Evolutionary conservation across 2,797 vertebrate genomes (phyloP).

Genomic region (Platyrinchus mystaceus): DNA sequence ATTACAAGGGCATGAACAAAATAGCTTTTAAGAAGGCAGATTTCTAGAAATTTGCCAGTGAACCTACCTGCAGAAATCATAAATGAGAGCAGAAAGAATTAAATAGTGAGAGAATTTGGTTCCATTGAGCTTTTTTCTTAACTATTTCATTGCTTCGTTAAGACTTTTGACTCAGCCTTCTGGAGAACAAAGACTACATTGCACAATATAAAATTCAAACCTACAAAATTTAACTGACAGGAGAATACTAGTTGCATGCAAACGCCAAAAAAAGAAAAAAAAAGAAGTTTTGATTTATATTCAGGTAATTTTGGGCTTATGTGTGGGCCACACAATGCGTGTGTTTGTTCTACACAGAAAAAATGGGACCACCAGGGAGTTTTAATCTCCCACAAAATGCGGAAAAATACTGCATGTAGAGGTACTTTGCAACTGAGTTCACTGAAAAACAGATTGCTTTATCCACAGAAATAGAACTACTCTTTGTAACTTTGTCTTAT

Average conservation of each 20-base stretch:
- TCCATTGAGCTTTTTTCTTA: neutral
- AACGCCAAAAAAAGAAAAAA: neutral
- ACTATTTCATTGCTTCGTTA: neutral
- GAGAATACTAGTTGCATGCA: neutral
- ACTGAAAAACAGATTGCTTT: neutral
- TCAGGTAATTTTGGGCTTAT: neutral
- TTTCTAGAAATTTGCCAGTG: neutral
- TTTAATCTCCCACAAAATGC: conserved; percentile 17
- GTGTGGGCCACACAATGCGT: neutral
- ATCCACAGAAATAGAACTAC: neutral
- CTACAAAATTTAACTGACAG: neutral
- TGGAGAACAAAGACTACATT: neutral
- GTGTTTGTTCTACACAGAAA: conserved; percentile 27
- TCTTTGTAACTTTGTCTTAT: neutral
- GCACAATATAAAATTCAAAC: neutral
- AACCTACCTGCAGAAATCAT: neutral
- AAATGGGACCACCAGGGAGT: conserved; percentile 8
- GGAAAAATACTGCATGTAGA: neutral
- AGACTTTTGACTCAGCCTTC: neutral
- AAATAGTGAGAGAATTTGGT: neutral
- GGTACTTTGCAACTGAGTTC: neutral
- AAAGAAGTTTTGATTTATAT: neutral
- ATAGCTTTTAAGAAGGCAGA: neutral
- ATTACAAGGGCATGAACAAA: neutral
- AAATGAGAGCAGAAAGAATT: neutral